These are phyloP conservation scores for Cyrtonyx montezumae DNA, from an alignment of 2,113 vertebrate species.

Conservation along the genomic window DNA sequence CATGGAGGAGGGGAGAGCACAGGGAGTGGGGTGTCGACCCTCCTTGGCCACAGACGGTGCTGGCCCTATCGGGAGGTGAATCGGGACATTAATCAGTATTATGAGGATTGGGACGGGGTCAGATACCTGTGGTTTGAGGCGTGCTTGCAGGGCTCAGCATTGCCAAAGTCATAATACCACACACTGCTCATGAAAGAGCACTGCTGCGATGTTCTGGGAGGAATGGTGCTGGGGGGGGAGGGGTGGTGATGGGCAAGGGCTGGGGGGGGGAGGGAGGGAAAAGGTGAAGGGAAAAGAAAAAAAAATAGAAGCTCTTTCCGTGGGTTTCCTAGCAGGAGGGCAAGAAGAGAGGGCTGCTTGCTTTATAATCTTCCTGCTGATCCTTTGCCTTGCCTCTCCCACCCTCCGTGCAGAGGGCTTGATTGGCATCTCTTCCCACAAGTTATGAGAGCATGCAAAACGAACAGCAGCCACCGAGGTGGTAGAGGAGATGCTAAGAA, in stretches of 20 bases:
- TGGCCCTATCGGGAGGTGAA: not conserved
- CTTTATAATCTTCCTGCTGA: not conserved
- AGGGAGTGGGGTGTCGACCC: not conserved
- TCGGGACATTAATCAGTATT: not conserved
- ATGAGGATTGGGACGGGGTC: conserved; percentile 5
- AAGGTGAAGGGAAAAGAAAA: not conserved
- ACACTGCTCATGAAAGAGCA: not conserved
- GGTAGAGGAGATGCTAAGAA: not conserved
- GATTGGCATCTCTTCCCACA: not conserved
- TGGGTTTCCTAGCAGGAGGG: not conserved
- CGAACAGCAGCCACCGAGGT: not conserved
- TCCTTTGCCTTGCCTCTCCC: not conserved
- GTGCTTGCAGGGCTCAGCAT: not conserved
- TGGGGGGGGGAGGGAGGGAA: not conserved
- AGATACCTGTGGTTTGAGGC: conserved; percentile 59
- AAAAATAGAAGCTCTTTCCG: not conserved
- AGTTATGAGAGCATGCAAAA: not conserved
- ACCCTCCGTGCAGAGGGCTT: not conserved
- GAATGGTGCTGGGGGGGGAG: not conserved
- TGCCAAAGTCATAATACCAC: not conserved
- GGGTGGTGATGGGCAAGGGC: not conserved
- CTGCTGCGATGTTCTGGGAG: not conserved
- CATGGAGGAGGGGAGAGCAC: not conserved
- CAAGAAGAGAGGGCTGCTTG: not conserved
- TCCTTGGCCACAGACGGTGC: fast-evolving